Evolutionary conservation across 2,888 invertebrate genomes (phyloP).

Genomic region (Drosophila mimetica): DNA sequence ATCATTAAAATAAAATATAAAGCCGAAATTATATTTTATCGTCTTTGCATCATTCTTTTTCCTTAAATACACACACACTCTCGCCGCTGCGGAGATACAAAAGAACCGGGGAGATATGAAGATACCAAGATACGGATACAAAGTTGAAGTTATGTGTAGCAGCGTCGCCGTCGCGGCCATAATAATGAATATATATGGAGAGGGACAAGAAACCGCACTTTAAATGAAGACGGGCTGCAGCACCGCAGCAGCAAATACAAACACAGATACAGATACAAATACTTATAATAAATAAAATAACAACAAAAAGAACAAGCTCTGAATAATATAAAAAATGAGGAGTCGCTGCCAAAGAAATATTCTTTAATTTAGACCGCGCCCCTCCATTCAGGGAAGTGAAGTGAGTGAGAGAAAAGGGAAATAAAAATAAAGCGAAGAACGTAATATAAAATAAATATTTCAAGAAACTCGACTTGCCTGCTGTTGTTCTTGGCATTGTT

Average conservation of each 20-base stretch:
- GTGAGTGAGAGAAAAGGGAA: slow-evolving; percentile 31
- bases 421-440: slow-evolving; percentile 50
- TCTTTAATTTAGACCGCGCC: slow-evolving; percentile 78
- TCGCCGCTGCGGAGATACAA: slow-evolving; percentile 9
- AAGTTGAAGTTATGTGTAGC: slow-evolving; percentile 79
- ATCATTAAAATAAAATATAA: slow-evolving; percentile 84
- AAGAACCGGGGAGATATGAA: too few species aligned
- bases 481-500: slow-evolving; percentile 20
- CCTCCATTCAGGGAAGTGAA: slow-evolving; percentile 29
- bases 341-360: slow-evolving; percentile 59
- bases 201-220: slow-evolving; percentile 80
- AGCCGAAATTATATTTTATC: slow-evolving; percentile 83
- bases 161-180: slow-evolving; percentile 66
- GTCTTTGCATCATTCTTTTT: slow-evolving; percentile 80
- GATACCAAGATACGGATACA: slow-evolving; percentile 76
- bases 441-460: slow-evolving; percentile 80
- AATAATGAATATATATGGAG: slow-evolving; percentile 79
- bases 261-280: slow-evolving; percentile 8
- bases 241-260: neutral
- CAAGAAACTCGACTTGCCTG: slow-evolving; percentile 55
- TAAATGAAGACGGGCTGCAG: slow-evolving; percentile 69
- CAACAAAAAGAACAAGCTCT: slow-evolving; percentile 58
- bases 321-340: slow-evolving; percentile 52
- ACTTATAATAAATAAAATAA: slow-evolving; percentile 75
- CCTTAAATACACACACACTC: slow-evolving; percentile 69